These are phyloP conservation scores for Minunthozetes semirufus DNA, from an alignment of 2,888 invertebrate genomes.

Conservation along the genomic window DNA sequence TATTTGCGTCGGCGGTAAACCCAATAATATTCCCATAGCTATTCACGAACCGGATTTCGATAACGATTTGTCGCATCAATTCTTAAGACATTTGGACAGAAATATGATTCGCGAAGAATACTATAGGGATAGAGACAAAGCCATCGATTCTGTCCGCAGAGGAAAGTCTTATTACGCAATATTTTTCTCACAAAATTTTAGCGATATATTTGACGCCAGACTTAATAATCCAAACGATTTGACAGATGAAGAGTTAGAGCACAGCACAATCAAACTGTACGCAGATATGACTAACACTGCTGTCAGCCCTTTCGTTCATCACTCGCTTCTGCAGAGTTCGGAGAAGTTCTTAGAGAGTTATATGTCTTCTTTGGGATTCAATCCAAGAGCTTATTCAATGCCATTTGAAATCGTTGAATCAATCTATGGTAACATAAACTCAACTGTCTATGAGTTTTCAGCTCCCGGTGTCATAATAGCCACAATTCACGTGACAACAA, in stretches of 20 bases:
- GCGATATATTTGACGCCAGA: constrained; percentile 72
- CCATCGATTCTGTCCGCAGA: constrained; percentile 62
- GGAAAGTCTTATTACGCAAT: constrained; percentile 83
- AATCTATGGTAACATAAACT: constrained; percentile 53
- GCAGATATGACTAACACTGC: constrained; percentile 80
- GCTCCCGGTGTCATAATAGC: constrained; percentile 85
- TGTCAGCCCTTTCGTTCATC: constrained; percentile 54
- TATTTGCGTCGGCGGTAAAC: constrained; percentile 10
- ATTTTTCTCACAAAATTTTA: constrained; percentile 81
- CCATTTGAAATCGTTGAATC: constrained; percentile 45
- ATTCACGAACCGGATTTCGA: constrained; percentile 5
- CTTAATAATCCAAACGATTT: constrained; percentile 65
- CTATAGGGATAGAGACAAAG: constrained; percentile 54
- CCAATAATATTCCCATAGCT: constrained; percentile 4
- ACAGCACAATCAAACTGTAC: constrained; percentile 79
- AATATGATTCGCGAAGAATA: not conserved
- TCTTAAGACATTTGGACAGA: constrained; percentile 1
- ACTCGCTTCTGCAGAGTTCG: constrained; percentile 76
- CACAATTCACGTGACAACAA: constrained; percentile 87
- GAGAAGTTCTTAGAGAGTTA: constrained; percentile 71
- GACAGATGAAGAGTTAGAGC: constrained; percentile 74
- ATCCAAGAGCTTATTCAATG: constrained; percentile 65
- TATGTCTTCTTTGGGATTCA: constrained; percentile 65
- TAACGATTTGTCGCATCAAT: constrained; percentile 11
- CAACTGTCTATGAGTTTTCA: constrained; percentile 89